Evolutionary conservation across 2,113 vertebrate genomes (phyloP).

Genomic region (Rhinopomastus cyanomelas): DNA sequence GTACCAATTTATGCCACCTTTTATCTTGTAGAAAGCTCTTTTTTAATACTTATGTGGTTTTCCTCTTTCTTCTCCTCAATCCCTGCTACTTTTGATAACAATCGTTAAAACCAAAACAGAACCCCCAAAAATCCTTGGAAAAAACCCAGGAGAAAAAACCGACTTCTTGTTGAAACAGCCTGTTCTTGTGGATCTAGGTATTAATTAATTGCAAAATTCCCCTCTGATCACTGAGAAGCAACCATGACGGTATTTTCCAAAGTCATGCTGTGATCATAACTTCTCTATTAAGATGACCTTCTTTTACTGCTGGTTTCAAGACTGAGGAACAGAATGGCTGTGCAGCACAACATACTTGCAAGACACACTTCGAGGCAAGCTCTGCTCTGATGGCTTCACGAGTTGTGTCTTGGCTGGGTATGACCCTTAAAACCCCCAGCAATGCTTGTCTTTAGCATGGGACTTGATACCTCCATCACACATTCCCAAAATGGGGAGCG

Average conservation of each 20-base stretch:
- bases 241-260: neutral
- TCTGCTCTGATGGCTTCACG: neutral
- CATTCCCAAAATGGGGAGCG: neutral
- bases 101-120: neutral
- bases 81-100: neutral
- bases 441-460: neutral
- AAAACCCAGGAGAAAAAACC: neutral
- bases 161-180: neutral
- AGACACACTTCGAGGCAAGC: neutral
- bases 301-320: neutral
- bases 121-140: too few relatives aligned
- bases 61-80: neutral
- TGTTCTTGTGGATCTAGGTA: neutral
- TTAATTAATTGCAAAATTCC: neutral
- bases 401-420: neutral
- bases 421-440: neutral
- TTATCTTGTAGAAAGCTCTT: neutral
- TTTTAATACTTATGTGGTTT: neutral
- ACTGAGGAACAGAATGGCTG: neutral
- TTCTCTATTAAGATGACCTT: neutral
- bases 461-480: neutral
- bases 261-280: neutral
- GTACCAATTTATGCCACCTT: neutral
- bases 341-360: neutral
- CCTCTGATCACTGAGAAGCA: neutral